Base-by-base conservation (phyloP, 1,140 invertebrate genomes). In the Lepeophtheirus salmonis region DNA sequence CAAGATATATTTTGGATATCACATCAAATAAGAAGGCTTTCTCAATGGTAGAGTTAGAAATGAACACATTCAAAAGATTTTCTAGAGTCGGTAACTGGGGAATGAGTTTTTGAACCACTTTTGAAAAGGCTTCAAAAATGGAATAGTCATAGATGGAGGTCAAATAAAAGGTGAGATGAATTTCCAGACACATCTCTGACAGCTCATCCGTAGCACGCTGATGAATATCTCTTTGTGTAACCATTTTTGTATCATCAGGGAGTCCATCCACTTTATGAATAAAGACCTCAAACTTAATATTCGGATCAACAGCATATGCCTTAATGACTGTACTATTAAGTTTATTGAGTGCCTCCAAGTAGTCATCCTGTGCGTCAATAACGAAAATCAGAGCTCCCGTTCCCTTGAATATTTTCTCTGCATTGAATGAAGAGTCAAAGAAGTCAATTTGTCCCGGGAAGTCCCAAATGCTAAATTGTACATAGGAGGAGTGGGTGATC, bases 61-160 rank as follows among this genome's bases (percentile, higher is more conserved):
- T 97, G 64, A 99, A 83, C 70, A 99, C 94, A 73, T 98, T 97
- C n/a, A 99, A 75, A 60, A 99, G 78, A 75, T 97, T 95, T 77
- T 98, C 96, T 67, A 99, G 75, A 13, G 89, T 91, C 54, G 92
- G 88, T 64, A 98, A 75, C 70, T 98, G 92, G 52, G 90, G 92
- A 69, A 98, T 97, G 61, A 99, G 74, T 72, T 98, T 98, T 70
- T 99, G 96, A 53, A 99, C 92, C 65, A 98, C 94, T 83, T 98
- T 98, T 66, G 90, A 97, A 72, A 98, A 98, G 14, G 95, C 95
- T 77, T 99, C 96, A 76, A 99, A 99, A 73, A 99, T 98, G 61
- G 94, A 97, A 71, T 99, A 95, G 74, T 99, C 96, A 72, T 98
- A 98, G 64, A 99, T 98, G 61, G 90, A 97, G 13, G 96, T 99